Evolutionary conservation across 2,888 invertebrate genomes (phyloP).

Genomic region (Aquatica leii): DNA sequence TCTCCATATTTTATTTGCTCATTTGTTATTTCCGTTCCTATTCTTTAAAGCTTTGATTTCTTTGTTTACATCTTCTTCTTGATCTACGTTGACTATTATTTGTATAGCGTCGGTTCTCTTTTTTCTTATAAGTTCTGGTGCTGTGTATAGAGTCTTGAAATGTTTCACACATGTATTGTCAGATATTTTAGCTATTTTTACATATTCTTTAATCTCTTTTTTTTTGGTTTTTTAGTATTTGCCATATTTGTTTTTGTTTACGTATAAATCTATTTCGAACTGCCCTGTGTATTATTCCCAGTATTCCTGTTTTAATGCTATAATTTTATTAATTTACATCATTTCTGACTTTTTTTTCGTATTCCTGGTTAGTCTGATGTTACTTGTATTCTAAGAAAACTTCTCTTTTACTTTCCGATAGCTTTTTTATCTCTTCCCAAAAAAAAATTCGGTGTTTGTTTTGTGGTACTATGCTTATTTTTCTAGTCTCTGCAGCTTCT

Average conservation of each 20-base stretch:
- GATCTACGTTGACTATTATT: too few relatives aligned
- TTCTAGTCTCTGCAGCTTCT: too few relatives aligned
- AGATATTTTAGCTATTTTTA: too few relatives aligned
- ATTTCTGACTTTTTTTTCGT: constrained; percentile 10
- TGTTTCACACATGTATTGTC: too few relatives aligned
- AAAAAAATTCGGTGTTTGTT: not conserved
- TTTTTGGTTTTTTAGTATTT: too few relatives aligned
- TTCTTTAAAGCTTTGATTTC: constrained; percentile 1
- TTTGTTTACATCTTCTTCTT: not conserved
- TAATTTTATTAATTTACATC: constrained; percentile 12
- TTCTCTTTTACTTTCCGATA: constrained; percentile 9
- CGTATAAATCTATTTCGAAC: not conserved
- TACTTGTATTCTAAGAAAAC: constrained; percentile 9
- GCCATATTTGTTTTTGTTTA: not conserved
- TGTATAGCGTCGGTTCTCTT: too few relatives aligned
- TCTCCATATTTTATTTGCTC: too few relatives aligned
- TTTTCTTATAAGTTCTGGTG: too few relatives aligned
- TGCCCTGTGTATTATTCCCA: constrained; percentile 11
- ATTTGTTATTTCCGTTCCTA: not conserved
- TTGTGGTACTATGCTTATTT: too few relatives aligned
- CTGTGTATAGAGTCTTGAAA: too few relatives aligned
- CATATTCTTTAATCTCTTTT: too few relatives aligned
- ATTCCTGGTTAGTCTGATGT: constrained; percentile 8
- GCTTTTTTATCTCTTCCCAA: constrained; percentile 7
- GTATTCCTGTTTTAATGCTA: constrained; percentile 5